Conservation (phyloP, 35 echinoderm and acorn worm species). For the Stichopus chloronotus region DNA sequence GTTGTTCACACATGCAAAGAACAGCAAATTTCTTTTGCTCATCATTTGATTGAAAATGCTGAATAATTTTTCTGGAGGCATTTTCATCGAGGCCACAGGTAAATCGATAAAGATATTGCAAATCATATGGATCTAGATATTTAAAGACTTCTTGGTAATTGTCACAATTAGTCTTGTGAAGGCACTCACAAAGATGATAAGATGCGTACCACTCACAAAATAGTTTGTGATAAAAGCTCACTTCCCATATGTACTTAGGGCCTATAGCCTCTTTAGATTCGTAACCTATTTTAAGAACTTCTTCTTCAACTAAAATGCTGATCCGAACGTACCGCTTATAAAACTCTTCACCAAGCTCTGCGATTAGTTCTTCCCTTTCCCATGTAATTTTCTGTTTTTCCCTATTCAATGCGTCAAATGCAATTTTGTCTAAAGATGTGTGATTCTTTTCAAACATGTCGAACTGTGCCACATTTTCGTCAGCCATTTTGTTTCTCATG, state of each 20-base stretch:
- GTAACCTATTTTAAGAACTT: not conserved
- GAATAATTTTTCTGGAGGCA: not conserved
- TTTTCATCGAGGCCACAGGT: not conserved
- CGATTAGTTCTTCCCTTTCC: not conserved
- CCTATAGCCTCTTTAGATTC: not conserved
- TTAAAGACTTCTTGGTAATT: not conserved
- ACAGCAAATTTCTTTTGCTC: not conserved
- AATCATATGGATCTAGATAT: not conserved
- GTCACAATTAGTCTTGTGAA: not conserved
- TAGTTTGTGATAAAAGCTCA: slow-evolving; percentile 41
- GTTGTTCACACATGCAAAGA: not conserved
- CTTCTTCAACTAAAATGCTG: slow-evolving; percentile 41
- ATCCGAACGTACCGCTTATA: not conserved
- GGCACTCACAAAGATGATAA: not conserved
- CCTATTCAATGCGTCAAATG: slow-evolving; percentile 15
- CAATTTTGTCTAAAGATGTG: not conserved
- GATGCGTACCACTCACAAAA: slow-evolving; percentile 48
- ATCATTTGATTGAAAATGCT: not conserved
- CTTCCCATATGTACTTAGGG: not conserved
- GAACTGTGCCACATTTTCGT: not conserved
- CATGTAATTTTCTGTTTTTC: not conserved
- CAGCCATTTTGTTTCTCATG: not conserved
- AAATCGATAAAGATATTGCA: slow-evolving; percentile 1
- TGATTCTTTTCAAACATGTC: not conserved
- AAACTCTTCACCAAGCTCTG: not conserved